These are phyloP conservation scores for Liolophura sinensis DNA, from an alignment of 1,140 invertebrate genomes.

Conservation along the genomic window DNA sequence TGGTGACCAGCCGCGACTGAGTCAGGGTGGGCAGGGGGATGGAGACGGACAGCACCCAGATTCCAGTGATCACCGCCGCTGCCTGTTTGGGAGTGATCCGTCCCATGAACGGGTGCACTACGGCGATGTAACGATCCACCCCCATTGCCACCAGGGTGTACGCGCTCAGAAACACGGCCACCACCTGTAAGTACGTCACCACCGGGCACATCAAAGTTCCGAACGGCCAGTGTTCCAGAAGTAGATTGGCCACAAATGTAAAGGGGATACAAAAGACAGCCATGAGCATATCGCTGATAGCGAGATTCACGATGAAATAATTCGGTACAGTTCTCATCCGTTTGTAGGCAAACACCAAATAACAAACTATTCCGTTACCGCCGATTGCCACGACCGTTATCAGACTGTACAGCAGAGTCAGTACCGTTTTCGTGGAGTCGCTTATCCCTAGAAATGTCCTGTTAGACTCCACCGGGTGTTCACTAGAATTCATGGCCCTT, in stretches of 20 bases:
- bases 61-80: conserved; percentile 70
- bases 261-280: conserved; percentile 91
- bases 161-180: conserved; percentile 93
- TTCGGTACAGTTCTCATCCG: conserved; percentile 93
- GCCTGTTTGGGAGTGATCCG: conserved; percentile 73
- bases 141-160: conserved; percentile 94
- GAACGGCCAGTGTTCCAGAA: conserved; percentile 83
- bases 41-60: conserved; percentile 78
- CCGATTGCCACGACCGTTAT: conserved; percentile 61
- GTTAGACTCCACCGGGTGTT: too few species aligned
- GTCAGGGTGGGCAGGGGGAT: conserved; percentile 80
- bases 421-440: conserved; percentile 17
- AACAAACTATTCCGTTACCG: conserved; percentile 88
- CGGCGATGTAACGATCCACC: conserved; percentile 91
- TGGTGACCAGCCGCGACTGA: conserved; percentile 57
- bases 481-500: too few species aligned
- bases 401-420: conserved; percentile 43
- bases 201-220: conserved; percentile 86
- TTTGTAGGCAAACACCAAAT: conserved; percentile 78
- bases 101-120: conserved; percentile 82
- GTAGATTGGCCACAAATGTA: conserved; percentile 85
- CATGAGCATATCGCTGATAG: conserved; percentile 92
- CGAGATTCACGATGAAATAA: conserved; percentile 94
- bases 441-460: too few species aligned
- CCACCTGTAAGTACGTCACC: conserved; percentile 83